Evolutionary conservation across 2,113 vertebrate species (phyloP), one percentile per base, ranked within the genome.

Genomic region (Centropus bengalensis): DNA sequence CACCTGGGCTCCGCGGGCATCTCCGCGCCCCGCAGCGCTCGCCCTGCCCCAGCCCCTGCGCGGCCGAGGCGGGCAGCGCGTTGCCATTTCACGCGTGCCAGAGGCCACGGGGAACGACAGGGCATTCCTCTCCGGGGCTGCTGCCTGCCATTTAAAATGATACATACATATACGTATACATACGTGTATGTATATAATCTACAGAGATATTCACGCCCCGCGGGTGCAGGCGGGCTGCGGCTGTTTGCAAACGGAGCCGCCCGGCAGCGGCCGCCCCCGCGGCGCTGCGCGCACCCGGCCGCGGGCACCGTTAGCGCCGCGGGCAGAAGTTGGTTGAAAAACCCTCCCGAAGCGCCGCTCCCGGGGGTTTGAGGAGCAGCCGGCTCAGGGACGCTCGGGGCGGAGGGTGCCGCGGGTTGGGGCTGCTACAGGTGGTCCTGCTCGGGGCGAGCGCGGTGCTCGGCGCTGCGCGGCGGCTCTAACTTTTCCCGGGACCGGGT

Each of bases 361-460:
- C 33, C 13, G 9, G 63, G 18, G 13, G 33, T n/a, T 51, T 10
- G 38, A 24, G 28, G 42, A 36, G 36, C 36, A 36, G 47, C 23
- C 47, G 14, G 56, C 59, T 5, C 26, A 24, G 36, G 18, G 58
- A 16, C 22, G 36, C 49, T 33, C 14, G 74, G 56, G 60, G 10
- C 32, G n/a, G 59, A 22, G 70, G 6, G 66, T 56, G 51, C 33
- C 42, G 51, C 82, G 77, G 55, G 76, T 7, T 38, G 64, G 66
- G 66, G 30, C 19, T 52, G 88, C 94, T 91, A 95, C 94, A 95
- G 94, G 94, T 93, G 94, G 88, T 77, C 81, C 21, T 9, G 55
- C 38, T 13, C 26, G 82, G 52, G 67, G 56, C 27, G 81, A 59
- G 80, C 59, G 71, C 45, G 62, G 81, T 62, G 91, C 91, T 77